Conservation (phyloP, 2,888 invertebrate species). For the Torymus auratus region DNA sequence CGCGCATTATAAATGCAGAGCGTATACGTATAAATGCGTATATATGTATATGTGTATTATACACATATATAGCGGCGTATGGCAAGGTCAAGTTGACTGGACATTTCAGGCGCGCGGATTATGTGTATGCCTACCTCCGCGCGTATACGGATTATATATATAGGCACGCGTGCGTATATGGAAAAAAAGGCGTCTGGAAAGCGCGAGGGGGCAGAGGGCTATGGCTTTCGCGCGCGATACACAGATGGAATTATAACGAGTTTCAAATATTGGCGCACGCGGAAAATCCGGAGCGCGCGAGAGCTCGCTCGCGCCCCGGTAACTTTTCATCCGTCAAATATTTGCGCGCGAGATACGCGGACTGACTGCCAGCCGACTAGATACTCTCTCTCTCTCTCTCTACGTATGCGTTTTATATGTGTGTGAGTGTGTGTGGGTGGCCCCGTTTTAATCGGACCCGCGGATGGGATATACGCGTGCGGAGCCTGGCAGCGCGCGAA, state of each 20-base stretch:
- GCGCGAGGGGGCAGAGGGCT: too few species aligned
- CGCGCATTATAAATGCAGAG: too few species aligned
- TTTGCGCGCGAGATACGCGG: slow-evolving; percentile 37
- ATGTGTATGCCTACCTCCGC: background rate
- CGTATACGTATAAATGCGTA: too few species aligned
- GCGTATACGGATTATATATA: background rate
- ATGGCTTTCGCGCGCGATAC: too few species aligned
- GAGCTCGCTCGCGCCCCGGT: background rate
- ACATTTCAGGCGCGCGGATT: background rate
- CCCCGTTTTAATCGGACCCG: slow-evolving; percentile 17
- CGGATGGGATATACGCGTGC: background rate
- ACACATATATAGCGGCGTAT: too few species aligned
- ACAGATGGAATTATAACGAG: slow-evolving; percentile 48
- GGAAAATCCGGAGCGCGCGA: slow-evolving; percentile 13
- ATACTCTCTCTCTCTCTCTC: background rate
- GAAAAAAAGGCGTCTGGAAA: too few species aligned
- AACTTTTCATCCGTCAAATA: slow-evolving; percentile 50
- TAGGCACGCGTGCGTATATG: too few species aligned
- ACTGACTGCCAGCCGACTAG: background rate
- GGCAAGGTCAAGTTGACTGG: slow-evolving; percentile 43
- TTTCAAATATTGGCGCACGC: slow-evolving; percentile 35
- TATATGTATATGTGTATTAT: background rate
- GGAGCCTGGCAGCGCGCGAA: background rate
- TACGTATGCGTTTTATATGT: background rate
- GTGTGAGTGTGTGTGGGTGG: background rate